Base-by-base conservation (phyloP, 2,888 invertebrate genomes). In the Antheraea yamamai region DNA sequence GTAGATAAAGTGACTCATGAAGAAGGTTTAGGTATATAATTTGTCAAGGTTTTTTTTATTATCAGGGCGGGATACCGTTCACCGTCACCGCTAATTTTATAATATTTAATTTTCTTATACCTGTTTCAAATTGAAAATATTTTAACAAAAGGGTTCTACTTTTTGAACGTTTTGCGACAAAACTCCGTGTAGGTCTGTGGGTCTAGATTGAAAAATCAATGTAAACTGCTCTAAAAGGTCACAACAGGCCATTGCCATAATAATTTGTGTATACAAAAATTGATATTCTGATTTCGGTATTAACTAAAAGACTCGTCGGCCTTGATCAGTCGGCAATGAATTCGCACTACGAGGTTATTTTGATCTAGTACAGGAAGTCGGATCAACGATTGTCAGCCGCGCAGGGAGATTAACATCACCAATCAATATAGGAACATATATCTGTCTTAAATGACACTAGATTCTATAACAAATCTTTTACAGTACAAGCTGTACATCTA, bases 311-410 rank as follows among this genome's bases (percentile, higher is more conserved):
- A 64, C 51, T 74, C 35, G 73, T 73, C 75, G 77, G 75, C 80
- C 82, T 84, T 82, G 81, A 82, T 83, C 75, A 78, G 72, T 78
- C 73, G 83, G 77, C 82, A 81, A 82, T 84, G 82, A 81, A 78
- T 80, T 79, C 75, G 76, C 73, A 73, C 73, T 76, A 4, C 79
- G 80, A 80, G 81, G 80, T 74, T 77, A 51, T 75, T 82, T 79
- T 77, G 81, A 79, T 77, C 75, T 78, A 75, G 76, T 74, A 76
- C 74, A 79, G 77, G 77, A 78, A 79, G 78, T 78, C 51, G 47
- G 77, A 77, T 71, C 66, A 72, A 74, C 68, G 39, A 64, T 55
- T 68, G 70, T 35, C 75, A 39, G 68, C 66, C 72, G 73, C 76
- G 71, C 68, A 35, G 52, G 71, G 66, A 66, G 55, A 76, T 74